Evolutionary conservation across 2,888 invertebrate genomes (phyloP).

Genomic region (Tipula unca): DNA sequence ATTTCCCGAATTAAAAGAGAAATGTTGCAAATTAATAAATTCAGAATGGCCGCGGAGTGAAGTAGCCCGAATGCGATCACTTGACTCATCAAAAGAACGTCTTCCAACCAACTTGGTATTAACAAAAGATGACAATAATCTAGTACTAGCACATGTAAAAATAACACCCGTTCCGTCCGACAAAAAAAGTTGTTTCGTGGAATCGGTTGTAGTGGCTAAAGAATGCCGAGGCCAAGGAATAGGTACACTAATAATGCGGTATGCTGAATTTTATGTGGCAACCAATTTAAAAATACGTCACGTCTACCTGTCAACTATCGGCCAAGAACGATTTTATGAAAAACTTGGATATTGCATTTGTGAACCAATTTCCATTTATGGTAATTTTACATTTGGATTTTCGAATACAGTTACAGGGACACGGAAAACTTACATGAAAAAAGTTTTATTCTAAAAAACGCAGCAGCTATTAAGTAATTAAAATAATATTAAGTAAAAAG

Average conservation of each 20-base stretch:
- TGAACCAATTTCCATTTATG: conserved; percentile 61
- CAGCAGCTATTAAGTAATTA: background rate
- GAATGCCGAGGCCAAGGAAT: conserved; percentile 63
- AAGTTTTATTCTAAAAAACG: background rate
- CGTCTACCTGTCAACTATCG: conserved; percentile 62
- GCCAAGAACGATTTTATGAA: conserved; percentile 65
- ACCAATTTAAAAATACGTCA: conserved; percentile 51
- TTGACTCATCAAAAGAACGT: conserved; percentile 61
- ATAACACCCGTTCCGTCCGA: conserved; percentile 62
- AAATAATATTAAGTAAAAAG: background rate
- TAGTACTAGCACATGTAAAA: conserved; percentile 72
- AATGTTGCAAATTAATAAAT: conserved; percentile 69
- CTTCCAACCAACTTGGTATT: conserved; percentile 66
- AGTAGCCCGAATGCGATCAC: conserved; percentile 65
- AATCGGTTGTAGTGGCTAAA: conserved; percentile 71
- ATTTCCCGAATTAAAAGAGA: conserved; percentile 58
- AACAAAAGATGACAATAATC: conserved; percentile 45
- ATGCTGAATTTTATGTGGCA: conserved; percentile 65
- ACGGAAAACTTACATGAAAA: conserved; percentile 21
- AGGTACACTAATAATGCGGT: conserved; percentile 64
- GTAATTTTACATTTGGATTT: conserved; percentile 30
- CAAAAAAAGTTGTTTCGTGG: conserved; percentile 64
- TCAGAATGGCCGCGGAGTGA: conserved; percentile 82
- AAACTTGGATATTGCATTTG: conserved; percentile 65
- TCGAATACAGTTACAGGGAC: background rate